Evolutionary conservation across 2,797 vertebrate species (phyloP).

Genomic region (Schizothorax lantsangensis): DNA sequence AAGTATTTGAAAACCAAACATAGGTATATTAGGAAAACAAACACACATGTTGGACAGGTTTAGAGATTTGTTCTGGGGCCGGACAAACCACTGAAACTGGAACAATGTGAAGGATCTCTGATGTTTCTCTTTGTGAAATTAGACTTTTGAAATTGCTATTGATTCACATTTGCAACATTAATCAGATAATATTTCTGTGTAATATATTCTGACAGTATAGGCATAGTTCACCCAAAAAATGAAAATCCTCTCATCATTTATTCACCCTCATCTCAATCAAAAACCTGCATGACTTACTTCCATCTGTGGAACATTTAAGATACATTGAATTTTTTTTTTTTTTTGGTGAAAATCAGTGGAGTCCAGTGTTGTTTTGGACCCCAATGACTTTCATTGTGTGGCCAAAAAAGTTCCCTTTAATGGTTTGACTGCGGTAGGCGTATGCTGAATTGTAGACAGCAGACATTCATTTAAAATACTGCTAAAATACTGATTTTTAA

Average conservation of each 20-base stretch:
- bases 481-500: neutral
- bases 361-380: neutral
- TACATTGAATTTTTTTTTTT: neutral
- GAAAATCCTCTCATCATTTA: neutral
- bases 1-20: constrained; percentile 52
- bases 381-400: neutral
- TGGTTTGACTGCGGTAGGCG: neutral
- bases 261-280: neutral
- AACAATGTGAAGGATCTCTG: constrained; percentile 28
- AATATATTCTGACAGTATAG: neutral
- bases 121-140: constrained; percentile 27
- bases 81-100: constrained; percentile 7
- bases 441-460: neutral
- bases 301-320: neutral
- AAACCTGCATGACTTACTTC: neutral
- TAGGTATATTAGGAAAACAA: constrained; percentile 44
- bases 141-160: neutral
- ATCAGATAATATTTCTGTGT: neutral
- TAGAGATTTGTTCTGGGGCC: constrained; percentile 24
- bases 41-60: constrained; percentile 52
- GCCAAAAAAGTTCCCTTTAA: neutral
- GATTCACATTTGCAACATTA: neutral
- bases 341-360: neutral
- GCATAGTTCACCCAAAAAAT: neutral
- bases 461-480: neutral